A percentile compares a stretch with the other conserved stretches of the same genome.
These are phyloP conservation scores for Holocentrus rufus DNA, from an alignment of 2,797 vertebrate species.

Conservation along the genomic window DNA sequence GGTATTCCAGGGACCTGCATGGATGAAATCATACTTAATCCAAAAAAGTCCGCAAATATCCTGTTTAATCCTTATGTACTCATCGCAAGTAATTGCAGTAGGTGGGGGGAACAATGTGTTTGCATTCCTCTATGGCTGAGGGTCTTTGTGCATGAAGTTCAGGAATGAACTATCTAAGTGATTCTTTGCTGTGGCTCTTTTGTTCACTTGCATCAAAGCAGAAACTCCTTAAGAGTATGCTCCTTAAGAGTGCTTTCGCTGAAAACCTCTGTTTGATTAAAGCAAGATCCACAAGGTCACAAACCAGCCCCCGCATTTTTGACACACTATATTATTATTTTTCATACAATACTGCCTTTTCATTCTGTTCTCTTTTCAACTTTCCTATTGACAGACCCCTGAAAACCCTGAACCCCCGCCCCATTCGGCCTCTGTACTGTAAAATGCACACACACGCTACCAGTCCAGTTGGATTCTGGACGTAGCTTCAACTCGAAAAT, in stretches of 20 bases:
- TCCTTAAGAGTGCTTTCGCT: conserved; percentile 30
- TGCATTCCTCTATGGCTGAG: conserved; percentile 55
- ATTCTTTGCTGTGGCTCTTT: conserved; percentile 57
- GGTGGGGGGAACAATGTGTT: conserved; percentile 43
- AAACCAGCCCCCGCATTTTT: conserved; percentile 21
- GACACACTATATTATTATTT: conserved; percentile 14
- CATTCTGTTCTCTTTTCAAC: conserved; percentile 33
- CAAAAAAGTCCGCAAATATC: conserved; percentile 60
- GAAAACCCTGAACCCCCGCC: conserved; percentile 13
- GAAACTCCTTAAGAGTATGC: conserved; percentile 42
- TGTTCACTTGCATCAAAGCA: conserved; percentile 66
- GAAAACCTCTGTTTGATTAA: conserved; percentile 59
- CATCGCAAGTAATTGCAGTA: conserved; percentile 59
- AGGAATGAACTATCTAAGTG: conserved; percentile 41
- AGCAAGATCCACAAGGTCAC: conserved; percentile 32
- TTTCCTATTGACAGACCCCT: conserved; percentile 38
- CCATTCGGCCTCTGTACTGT: conserved; percentile 36
- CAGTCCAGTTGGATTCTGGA: conserved; percentile 51
- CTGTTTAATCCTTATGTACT: conserved; percentile 50
- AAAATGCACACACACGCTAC: conserved; percentile 49
- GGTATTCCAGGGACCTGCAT: conserved; percentile 48
- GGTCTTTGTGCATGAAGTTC: conserved; percentile 44
- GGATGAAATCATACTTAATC: conserved; percentile 64
- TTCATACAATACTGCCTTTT: conserved; percentile 40
- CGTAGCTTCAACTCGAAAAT: conserved; percentile 71